Evolutionary conservation across 2,797 vertebrate genomes (phyloP).

Genomic region (Falco naumanni): DNA sequence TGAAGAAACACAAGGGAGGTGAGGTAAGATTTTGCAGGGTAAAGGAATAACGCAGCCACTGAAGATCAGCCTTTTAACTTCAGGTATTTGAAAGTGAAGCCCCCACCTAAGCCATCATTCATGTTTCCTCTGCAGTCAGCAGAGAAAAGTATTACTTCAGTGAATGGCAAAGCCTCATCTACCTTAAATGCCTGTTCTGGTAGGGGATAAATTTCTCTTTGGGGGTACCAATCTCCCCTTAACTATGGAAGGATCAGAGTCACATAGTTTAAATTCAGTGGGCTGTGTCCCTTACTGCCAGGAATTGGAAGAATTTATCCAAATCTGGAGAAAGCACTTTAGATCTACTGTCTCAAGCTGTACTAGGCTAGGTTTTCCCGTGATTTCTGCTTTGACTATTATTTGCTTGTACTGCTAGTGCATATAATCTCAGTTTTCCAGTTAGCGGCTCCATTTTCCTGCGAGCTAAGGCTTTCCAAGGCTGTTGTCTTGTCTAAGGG

Average conservation of each 20-base stretch:
- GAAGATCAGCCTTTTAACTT: background rate
- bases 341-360: background rate
- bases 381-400: background rate
- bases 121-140: background rate
- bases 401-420: background rate
- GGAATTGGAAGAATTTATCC: background rate
- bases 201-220: background rate
- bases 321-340: background rate
- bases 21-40: background rate
- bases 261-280: background rate
- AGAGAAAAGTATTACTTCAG: background rate
- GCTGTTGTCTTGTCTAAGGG: background rate
- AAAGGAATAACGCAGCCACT: background rate
- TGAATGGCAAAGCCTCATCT: rapidly evolving
- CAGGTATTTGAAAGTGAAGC: background rate
- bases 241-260: background rate
- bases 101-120: background rate
- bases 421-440: constrained; percentile 15
- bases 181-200: background rate
- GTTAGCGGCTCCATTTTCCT: background rate
- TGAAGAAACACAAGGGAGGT: background rate
- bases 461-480: background rate
- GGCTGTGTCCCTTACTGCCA: background rate
- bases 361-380: background rate
- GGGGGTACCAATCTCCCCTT: background rate